phyloP scores from a whole-genome alignment of 2,797 vertebrate species.

The Onychomys arenicola region DNA sequence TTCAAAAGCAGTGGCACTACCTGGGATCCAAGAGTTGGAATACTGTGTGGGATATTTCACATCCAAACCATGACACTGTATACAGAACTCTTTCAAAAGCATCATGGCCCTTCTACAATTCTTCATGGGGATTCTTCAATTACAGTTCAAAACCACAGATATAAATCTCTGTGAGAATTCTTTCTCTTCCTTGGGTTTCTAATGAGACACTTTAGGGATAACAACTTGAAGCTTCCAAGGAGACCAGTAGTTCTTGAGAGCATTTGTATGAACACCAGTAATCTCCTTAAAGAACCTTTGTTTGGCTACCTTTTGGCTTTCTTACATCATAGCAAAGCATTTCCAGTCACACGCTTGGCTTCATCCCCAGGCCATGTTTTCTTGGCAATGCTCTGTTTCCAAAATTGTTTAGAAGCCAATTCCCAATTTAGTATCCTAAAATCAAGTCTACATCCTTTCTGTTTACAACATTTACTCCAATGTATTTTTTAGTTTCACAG shows the following conservation, averaged over 20 bases:
- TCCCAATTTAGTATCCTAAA: neutral
- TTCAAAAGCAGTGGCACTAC: neutral
- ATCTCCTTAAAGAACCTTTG: neutral
- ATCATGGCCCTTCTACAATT: neutral
- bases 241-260: neutral
- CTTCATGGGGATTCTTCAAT: neutral
- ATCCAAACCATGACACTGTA: neutral
- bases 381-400: neutral
- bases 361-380: neutral
- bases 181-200: neutral
- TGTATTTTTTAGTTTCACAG: constrained; percentile 20
- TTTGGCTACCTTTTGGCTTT: neutral
- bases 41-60: too few species aligned
- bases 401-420: neutral
- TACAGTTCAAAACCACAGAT: neutral
- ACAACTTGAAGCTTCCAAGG: neutral
- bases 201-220: neutral
- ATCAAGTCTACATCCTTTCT: neutral
- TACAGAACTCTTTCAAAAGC: neutral
- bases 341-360: neutral
- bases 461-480: neutral
- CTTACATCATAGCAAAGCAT: neutral
- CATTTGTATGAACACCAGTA: neutral
- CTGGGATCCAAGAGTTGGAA: neutral
- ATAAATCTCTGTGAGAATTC: neutral